Conservation (phyloP, 92 coral and sea anemone species). For the Blastomussa wellsi region DNA sequence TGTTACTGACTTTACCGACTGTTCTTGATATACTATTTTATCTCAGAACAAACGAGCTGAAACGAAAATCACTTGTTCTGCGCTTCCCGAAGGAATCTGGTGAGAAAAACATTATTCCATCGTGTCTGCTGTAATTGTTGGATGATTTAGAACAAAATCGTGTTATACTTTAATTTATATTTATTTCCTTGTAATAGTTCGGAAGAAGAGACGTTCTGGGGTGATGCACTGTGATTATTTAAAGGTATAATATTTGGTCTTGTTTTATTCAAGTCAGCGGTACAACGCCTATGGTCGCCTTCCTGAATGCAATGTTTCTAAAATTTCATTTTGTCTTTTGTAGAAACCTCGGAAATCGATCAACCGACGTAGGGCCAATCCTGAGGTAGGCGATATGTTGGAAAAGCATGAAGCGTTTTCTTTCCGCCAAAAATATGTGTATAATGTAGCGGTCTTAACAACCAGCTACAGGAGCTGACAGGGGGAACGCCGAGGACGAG, state of each 20-base stretch:
- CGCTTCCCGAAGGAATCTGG: conserved; percentile 98
- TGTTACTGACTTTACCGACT: too few species aligned
- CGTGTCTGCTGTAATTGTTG: neutral
- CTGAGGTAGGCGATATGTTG: conserved; percentile 71
- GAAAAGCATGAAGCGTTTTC: neutral
- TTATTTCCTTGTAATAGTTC: conserved; percentile 47
- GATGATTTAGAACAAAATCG: neutral
- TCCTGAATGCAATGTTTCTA: neutral
- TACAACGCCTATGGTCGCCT: neutral
- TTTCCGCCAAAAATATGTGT: neutral
- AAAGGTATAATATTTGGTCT: too few species aligned
- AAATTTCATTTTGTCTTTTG: neutral
- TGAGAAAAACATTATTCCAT: conserved; percentile 31
- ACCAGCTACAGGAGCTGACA: neutral
- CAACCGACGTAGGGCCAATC: conserved; percentile 94
- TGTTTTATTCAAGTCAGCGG: too few species aligned
- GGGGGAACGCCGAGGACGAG: neutral
- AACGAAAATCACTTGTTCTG: conserved; percentile 89
- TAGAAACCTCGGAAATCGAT: conserved; percentile 98
- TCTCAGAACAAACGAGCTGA: conserved; percentile 90
- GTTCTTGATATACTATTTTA: neutral
- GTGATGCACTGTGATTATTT: conserved; percentile 98
- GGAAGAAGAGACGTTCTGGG: conserved; percentile 90
- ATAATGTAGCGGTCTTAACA: too few species aligned
- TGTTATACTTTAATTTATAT: neutral